These are phyloP conservation scores for Panonychus citri DNA, from an alignment of 1,140 invertebrate genomes.

Conservation along the genomic window DNA sequence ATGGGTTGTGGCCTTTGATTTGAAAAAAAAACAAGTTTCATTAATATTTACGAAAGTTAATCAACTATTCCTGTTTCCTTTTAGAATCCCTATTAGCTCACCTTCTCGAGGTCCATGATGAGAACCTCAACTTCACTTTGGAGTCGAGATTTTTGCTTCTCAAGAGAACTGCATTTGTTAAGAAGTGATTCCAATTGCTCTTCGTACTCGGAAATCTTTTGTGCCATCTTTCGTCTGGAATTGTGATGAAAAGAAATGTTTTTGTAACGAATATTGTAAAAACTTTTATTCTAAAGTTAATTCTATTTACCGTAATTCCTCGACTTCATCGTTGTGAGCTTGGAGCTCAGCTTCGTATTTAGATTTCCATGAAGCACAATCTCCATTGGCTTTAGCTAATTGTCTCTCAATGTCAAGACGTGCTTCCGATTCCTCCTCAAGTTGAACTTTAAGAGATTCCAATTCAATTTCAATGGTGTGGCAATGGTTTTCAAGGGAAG, in stretches of 20 bases:
- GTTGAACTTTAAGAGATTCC: constrained; percentile 68
- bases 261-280: background rate
- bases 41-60: too few relatives aligned
- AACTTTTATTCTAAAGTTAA: background rate
- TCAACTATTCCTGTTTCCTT: too few relatives aligned
- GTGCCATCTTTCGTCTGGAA: constrained; percentile 51
- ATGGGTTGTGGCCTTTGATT: constrained; percentile 52
- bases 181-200: constrained; percentile 78
- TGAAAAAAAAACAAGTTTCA: background rate
- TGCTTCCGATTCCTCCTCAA: constrained; percentile 85
- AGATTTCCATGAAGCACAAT: constrained; percentile 59
- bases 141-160: constrained; percentile 83
- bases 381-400: constrained; percentile 68
- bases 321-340: constrained; percentile 73
- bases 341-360: constrained; percentile 76
- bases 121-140: constrained; percentile 87
- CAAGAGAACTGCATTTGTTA: constrained; percentile 70
- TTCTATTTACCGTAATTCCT: constrained; percentile 46
- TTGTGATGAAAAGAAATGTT: background rate
- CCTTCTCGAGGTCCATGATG: constrained; percentile 89
- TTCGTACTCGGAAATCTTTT: constrained; percentile 78
- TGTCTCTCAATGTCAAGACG: constrained; percentile 82
- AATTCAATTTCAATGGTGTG: constrained; percentile 76
- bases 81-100: constrained; percentile 13
- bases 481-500: constrained; percentile 57